Evolutionary conservation across 2,113 vertebrate genomes (phyloP).

Genomic region (Tichodroma muraria): DNA sequence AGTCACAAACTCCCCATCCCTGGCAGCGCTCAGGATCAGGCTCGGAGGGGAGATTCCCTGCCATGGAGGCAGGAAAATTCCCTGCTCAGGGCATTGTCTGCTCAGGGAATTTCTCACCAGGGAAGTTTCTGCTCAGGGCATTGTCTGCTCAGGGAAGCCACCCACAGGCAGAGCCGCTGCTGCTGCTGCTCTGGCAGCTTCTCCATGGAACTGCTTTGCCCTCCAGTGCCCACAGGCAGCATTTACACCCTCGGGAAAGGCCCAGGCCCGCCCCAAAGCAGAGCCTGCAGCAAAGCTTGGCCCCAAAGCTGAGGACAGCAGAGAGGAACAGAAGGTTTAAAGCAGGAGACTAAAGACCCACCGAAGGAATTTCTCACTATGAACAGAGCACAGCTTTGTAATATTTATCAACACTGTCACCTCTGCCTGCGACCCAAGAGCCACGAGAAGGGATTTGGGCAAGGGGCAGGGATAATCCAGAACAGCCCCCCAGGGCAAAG

Average conservation of each 20-base stretch:
- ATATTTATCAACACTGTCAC: not conserved
- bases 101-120: not conserved
- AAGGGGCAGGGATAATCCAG: not conserved
- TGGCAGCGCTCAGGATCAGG: too few relatives aligned
- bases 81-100: not conserved
- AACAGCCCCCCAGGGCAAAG: not conserved
- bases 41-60: not conserved
- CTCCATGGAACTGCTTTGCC: not conserved
- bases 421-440: not conserved
- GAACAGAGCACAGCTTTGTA: not conserved
- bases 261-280: not conserved
- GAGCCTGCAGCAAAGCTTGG: not conserved
- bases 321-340: not conserved
- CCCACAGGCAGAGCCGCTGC: not conserved
- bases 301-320: not conserved
- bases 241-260: not conserved
- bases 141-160: not conserved
- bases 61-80: too few relatives aligned
- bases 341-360: not conserved
- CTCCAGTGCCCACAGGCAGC: not conserved
- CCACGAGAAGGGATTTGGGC: not conserved
- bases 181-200: not conserved
- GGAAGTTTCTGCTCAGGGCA: not conserved
- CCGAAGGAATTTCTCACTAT: not conserved
- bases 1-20: too few relatives aligned